Evolutionary conservation across 1,140 invertebrate genomes (phyloP), one percentile per base, ranked within the genome.

Genomic region (Prorops nasuta): DNA sequence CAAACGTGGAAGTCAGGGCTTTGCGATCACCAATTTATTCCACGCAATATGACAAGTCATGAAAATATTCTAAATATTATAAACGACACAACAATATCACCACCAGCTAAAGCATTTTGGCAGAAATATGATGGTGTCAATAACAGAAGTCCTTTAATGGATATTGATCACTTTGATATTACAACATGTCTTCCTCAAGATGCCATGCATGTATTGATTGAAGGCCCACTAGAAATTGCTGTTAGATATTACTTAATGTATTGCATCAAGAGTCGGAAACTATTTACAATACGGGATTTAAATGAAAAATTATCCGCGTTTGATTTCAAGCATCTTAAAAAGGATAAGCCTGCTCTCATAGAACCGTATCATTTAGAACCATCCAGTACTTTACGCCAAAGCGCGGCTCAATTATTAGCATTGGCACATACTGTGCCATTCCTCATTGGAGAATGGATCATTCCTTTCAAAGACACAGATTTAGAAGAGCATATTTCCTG

Each of bases 121-220:
- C 35, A 55, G 36, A 31, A 41, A 52, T 22, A 36, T 28, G 56
- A 56, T 42, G 58, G 58, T 1, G 19, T 60, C 0, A 64, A 64
- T 49, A 15, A 20, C 1, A 7, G 0, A 22, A 55, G 62, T 31
- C 28, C 43, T 15, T 40, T 60, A 10, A 16, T 3, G 3, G 16
- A 40, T 24, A 12, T 60, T 38, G 44, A 32, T 12, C 6, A 22
- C 19, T 54, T 32, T 8, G 49, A 60, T 15, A 49, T 58, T 0
- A 63, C 60, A 6, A 22, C 45, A 28, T 63, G 50, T 46, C 31
- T 66, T 12, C 58, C 60, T 10, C 60, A 60, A 54, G 60, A 60
- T 45, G n/a, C 8, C 1, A 60, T 66, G 57, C 58, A 66, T 20
- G 34, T 63, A 37, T 44, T 60, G 35, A 45, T 58, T 1, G 55